Conservation (phyloP, 2,888 invertebrate genomes). For the Lepeophtheirus nordmannii region DNA sequence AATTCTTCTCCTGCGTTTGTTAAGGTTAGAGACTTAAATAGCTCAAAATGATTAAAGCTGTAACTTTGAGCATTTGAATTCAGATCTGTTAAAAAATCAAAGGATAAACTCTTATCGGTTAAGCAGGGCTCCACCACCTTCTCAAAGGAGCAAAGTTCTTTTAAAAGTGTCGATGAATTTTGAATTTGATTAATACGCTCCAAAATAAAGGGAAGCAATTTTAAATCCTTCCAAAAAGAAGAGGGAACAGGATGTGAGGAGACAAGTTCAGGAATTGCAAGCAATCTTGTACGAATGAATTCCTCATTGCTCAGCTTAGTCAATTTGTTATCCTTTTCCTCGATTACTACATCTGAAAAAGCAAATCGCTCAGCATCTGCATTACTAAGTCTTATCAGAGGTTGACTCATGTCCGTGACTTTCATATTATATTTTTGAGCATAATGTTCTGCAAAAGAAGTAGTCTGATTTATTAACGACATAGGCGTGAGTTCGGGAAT, state of each 20-base stretch:
- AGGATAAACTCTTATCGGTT: not conserved
- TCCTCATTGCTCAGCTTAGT: not conserved
- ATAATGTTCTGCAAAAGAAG: slow-evolving; percentile 1
- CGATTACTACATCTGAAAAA: not conserved
- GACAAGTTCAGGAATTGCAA: slow-evolving; percentile 18
- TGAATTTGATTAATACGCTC: slow-evolving; percentile 9
- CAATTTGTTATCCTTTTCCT: slow-evolving; percentile 1
- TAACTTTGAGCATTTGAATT: not conserved
- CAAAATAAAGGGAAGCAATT: slow-evolving; percentile 16
- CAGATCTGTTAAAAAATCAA: not conserved
- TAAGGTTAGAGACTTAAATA: slow-evolving; percentile 49
- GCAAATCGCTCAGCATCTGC: slow-evolving; percentile 13
- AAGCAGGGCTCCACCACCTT: not conserved
- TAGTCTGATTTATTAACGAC: not conserved
- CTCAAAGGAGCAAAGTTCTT: not conserved
- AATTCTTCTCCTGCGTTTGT: slow-evolving; percentile 56
- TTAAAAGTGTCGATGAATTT: not conserved
- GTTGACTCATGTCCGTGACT: slow-evolving; percentile 14
- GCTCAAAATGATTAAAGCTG: slow-evolving; percentile 24
- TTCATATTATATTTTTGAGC: not conserved
- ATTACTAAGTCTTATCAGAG: slow-evolving; percentile 16
- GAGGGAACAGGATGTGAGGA: not conserved
- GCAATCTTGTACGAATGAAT: not conserved
- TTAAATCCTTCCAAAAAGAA: slow-evolving; percentile 11
- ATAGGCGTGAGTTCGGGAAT: not conserved